Evolutionary conservation across 2,888 invertebrate species (phyloP).

Genomic region (Synergus itoensis): DNA sequence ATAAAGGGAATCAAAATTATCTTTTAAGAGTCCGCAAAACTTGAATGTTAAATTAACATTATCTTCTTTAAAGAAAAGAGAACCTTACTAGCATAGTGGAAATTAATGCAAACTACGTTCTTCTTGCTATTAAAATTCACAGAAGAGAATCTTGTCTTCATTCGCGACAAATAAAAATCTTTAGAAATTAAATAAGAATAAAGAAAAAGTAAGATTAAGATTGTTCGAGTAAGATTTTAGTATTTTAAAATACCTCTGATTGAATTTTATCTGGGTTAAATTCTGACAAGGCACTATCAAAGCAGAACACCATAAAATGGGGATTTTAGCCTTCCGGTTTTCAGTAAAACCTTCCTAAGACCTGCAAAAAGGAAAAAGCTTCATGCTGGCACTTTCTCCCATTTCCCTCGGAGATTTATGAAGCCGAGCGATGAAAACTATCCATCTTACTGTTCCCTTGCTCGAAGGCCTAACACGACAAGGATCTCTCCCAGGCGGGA

Average conservation of each 20-base stretch:
- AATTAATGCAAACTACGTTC: background rate
- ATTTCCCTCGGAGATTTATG: constrained; percentile 67
- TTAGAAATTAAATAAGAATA: background rate
- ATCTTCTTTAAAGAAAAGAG: background rate
- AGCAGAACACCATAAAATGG: background rate
- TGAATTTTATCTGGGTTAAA: background rate
- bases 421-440: constrained; percentile 68
- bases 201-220: background rate
- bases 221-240: too few relatives aligned
- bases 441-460: constrained; percentile 64
- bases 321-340: constrained; percentile 43
- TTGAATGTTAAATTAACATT: background rate
- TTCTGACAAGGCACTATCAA: background rate
- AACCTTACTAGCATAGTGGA: background rate
- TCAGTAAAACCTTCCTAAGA: constrained; percentile 44
- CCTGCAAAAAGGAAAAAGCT: constrained; percentile 21
- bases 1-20: background rate
- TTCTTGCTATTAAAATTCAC: background rate
- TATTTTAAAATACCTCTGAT: background rate
- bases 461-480: constrained; percentile 54
- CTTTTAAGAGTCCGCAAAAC: background rate
- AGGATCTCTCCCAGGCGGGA: constrained; percentile 46
- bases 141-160: background rate
- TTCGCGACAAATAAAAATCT: background rate
- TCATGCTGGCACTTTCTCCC: constrained; percentile 35